phyloP scores from a whole-genome alignment of 1,140 invertebrate genomes.

The Macrostomum lignano region DNA sequence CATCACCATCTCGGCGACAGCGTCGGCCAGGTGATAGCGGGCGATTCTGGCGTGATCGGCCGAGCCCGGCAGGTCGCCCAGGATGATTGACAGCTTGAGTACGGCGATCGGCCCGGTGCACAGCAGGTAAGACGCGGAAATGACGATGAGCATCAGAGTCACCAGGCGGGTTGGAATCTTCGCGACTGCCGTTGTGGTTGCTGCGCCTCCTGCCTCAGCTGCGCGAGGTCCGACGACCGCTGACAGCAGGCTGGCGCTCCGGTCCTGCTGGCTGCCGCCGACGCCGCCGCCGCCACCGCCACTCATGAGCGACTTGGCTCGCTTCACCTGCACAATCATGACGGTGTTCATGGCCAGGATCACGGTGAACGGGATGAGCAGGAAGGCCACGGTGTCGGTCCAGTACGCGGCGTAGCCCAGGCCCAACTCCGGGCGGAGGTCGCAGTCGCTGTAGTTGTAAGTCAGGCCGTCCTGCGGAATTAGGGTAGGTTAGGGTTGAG shows the following conservation, averaged over 20 bases:
- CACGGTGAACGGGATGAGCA: not conserved
- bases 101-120: not conserved
- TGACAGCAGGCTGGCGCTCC: too few species aligned
- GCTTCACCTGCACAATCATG: not conserved
- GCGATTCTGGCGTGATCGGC: not conserved
- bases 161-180: not conserved
- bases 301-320: too few species aligned
- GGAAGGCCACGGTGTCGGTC: not conserved
- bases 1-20: conserved; percentile 15
- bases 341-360: not conserved
- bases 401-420: not conserved
- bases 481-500: too few species aligned
- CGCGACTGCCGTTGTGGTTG: too few species aligned
- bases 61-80: too few species aligned
- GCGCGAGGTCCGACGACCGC: too few species aligned
- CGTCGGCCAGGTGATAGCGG: conserved; percentile 10
- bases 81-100: not conserved
- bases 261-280: too few species aligned
- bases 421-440: not conserved
- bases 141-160: not conserved
- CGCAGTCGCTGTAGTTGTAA: not conserved
- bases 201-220: too few species aligned
- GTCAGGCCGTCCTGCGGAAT: too few species aligned
- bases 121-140: conserved; percentile 1
- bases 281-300: too few species aligned